These are phyloP conservation scores for Apocheima hispidaria DNA, from an alignment of 2,888 invertebrate genomes.

Conservation along the genomic window DNA sequence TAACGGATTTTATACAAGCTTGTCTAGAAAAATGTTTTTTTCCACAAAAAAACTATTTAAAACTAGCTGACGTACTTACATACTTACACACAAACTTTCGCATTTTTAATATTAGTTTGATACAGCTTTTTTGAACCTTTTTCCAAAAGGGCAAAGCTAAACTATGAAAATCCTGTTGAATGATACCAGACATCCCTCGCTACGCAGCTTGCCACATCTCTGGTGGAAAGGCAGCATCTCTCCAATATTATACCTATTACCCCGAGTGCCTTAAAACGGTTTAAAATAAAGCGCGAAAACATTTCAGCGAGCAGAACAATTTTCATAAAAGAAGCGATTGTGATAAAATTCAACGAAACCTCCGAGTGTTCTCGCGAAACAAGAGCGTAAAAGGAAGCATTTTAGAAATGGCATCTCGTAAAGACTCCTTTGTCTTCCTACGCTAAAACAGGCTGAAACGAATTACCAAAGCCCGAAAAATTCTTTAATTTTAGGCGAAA, in stretches of 20 bases:
- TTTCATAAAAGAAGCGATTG: constrained; percentile 9
- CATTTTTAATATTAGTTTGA: too few species aligned
- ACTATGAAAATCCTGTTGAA: too few species aligned
- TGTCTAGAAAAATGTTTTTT: too few species aligned
- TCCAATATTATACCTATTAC: constrained; percentile 12
- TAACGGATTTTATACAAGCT: too few species aligned
- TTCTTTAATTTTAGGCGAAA: constrained; percentile 19
- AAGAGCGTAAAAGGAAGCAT: constrained; percentile 20
- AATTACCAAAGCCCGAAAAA: constrained; percentile 16
- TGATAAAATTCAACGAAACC: constrained; percentile 16
- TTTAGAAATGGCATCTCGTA: constrained; percentile 23
- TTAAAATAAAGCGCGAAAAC: constrained; percentile 16
- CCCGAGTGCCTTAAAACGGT: background rate
- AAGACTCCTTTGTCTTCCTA: constrained; percentile 21
- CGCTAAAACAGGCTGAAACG: constrained; percentile 3
- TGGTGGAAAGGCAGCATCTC: too few species aligned
- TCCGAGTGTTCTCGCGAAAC: constrained; percentile 15
- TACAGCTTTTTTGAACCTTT: too few species aligned
- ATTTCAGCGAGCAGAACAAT: constrained; percentile 14
- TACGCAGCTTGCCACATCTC: too few species aligned
- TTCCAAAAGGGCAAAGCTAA: too few species aligned
- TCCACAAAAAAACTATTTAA: too few species aligned
- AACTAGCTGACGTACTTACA: too few species aligned
- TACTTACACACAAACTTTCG: too few species aligned
- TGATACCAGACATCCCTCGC: constrained; percentile 3